phyloP scores from a whole-genome alignment of 2,113 vertebrate species.

The Stegastes partitus region DNA sequence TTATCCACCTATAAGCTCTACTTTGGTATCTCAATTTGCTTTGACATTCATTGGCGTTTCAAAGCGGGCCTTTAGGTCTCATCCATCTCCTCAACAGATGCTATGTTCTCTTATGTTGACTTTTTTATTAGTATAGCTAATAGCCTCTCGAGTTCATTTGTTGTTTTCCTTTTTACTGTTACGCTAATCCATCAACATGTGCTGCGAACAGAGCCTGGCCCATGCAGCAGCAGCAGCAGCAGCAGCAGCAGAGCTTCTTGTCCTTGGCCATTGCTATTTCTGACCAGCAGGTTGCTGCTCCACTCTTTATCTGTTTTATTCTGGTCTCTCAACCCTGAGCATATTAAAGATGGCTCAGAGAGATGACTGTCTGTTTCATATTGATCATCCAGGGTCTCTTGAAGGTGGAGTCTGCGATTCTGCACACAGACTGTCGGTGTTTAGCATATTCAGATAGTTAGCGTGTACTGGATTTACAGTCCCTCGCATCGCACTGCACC shows the following conservation, averaged over 20 bases:
- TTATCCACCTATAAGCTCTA: conserved; percentile 17
- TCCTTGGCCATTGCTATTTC: conserved; percentile 70
- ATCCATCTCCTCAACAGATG: conserved; percentile 59
- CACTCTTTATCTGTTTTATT: conserved; percentile 49
- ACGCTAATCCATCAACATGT: conserved; percentile 29
- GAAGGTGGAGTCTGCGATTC: too few relatives aligned
- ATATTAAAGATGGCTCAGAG: conserved; percentile 54
- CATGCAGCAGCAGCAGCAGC: conserved; percentile 24
- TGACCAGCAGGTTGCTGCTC: conserved; percentile 45
- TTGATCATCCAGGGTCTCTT: conserved; percentile 42
- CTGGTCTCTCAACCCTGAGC: conserved; percentile 46
- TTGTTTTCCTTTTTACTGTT: conserved; percentile 57
- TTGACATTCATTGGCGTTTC: conserved; percentile 50
- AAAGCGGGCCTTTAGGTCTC: conserved; percentile 32
- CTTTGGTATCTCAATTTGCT: conserved; percentile 36
- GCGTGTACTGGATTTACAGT: too few relatives aligned
- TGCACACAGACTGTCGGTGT: too few relatives aligned
- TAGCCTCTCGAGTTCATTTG: conserved; percentile 63
- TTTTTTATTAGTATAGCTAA: conserved; percentile 49
- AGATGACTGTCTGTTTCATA: conserved; percentile 42
- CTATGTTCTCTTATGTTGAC: conserved; percentile 39
- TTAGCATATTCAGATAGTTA: too few relatives aligned
- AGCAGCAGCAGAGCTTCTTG: conserved; percentile 40
- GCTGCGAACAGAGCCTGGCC: conserved; percentile 35
- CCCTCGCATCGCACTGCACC: too few relatives aligned